A percentile compares a stretch with the other conserved stretches of the same genome.
Evolutionary conservation across 2,113 vertebrate species (phyloP).

Genomic region (Nyctereutes procyonoides): DNA sequence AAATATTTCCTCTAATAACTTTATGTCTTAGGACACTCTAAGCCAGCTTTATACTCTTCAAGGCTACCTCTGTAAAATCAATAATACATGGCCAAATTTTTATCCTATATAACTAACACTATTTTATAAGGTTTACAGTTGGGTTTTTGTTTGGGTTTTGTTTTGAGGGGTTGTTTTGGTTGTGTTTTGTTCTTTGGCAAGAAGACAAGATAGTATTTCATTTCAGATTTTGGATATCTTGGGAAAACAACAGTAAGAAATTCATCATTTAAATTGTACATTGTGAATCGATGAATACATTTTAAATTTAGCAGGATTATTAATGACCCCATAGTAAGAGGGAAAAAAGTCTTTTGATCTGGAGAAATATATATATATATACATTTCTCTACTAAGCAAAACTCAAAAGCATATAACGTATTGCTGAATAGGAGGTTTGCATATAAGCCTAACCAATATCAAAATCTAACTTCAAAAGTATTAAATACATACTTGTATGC

Average conservation of each 20-base stretch:
- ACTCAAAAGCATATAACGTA: background rate
- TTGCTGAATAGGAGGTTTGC: background rate
- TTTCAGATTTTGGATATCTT: background rate
- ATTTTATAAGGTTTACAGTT: background rate
- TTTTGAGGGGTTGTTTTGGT: background rate
- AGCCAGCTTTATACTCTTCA: background rate
- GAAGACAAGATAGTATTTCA: background rate
- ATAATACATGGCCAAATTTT: background rate
- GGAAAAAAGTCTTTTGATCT: conserved; percentile 18
- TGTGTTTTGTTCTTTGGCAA: background rate
- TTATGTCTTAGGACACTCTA: background rate
- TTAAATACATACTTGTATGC: background rate
- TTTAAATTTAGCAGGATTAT: conserved; percentile 3
- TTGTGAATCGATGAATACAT: background rate
- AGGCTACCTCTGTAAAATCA: background rate
- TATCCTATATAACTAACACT: background rate
- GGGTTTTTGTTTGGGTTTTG: background rate
- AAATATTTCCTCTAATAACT: background rate
- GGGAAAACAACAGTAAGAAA: background rate
- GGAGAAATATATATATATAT: background rate
- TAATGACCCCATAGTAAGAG: background rate
- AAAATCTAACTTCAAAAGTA: conserved; percentile 34
- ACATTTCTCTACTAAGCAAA: conserved; percentile 10
- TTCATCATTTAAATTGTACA: background rate
- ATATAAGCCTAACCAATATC: background rate